Evolutionary conservation across 2,113 vertebrate species (phyloP), one percentile per base, ranked within the genome.

Genomic region (Muntiacus reevesi): DNA sequence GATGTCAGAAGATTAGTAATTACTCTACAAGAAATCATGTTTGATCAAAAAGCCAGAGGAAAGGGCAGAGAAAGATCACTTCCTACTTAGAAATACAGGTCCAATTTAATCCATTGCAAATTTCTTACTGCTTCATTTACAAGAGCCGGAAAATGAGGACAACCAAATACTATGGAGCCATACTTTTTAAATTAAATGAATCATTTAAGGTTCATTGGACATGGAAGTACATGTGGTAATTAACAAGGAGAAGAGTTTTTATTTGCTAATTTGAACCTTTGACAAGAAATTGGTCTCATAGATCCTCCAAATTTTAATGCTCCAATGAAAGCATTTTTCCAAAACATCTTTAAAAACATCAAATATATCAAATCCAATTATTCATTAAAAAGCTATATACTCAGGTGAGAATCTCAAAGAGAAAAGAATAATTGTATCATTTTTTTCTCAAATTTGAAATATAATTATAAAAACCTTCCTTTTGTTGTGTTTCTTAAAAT

Each of bases 1-100:
- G 95, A 98, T 98, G 94, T 98, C 88, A 97, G 98, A 97, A 98
- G 90, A 98, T 97, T 94, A 97, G 87, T 97, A 98, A 98, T 99
- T 97, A 98, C 50, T 92, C 28, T 93, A 97, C 59, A 93, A 91
- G 94, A 97, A 98, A 79, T 95, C 81, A 95, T 97, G 97, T 98
- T 98, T 98, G 96, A 99, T 98, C 98, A 98, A 98, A 97, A 96
- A 92, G 93, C 19, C 59, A 95, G 43, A 91, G 50, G 81, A 93
- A 98, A 64, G 91, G 52, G 84, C 97, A 98, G 87, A 97, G 74
- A 97, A 97, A 97, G 64, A 97, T 96, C 11, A 94, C 97, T 98
- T 98, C 67, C 94, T 97, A 96, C 30, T 33, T 87, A 95, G 86
- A 50, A 98, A 98, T 9, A n/a, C 30, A 97, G 67, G 57, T 57